A percentile compares a stretch with the other conserved stretches of the same genome.
phyloP scores from a whole-genome alignment of 2,113 vertebrate species.

The Tautogolabrus adspersus region DNA sequence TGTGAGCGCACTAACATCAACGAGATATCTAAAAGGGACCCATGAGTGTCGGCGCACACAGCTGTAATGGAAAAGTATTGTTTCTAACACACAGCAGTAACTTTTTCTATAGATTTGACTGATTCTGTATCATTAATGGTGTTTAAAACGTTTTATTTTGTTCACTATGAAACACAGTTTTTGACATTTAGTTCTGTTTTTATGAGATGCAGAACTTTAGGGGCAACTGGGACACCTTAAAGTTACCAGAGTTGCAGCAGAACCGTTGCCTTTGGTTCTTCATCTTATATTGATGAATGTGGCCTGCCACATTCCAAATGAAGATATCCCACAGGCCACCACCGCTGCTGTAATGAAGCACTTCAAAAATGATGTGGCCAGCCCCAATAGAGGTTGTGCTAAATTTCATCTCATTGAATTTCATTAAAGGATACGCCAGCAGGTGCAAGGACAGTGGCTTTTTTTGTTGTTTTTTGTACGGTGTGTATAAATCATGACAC shows the following conservation, averaged over 20 bases:
- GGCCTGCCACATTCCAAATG: constrained; percentile 67
- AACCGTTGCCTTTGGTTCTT: constrained; percentile 57
- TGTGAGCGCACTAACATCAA: constrained; percentile 31
- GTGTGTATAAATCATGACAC: constrained; percentile 81
- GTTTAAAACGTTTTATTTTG: not conserved
- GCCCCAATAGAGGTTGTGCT: constrained; percentile 78
- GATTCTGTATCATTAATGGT: not conserved
- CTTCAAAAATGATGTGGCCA: constrained; percentile 81
- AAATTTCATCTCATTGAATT: constrained; percentile 85
- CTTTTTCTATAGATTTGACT: constrained; percentile 8
- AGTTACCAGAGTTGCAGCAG: constrained; percentile 25
- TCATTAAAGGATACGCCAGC: constrained; percentile 81
- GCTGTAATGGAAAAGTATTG: constrained; percentile 39
- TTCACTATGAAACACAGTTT: not conserved
- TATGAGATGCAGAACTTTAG: not conserved
- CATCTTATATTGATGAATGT: constrained; percentile 71
- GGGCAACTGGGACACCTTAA: constrained; percentile 24
- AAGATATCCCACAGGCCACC: constrained; percentile 75
- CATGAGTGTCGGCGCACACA: constrained; percentile 38
- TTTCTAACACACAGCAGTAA: constrained; percentile 26
- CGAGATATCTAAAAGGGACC: constrained; percentile 50
- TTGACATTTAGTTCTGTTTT: not conserved
- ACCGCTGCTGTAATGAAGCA: constrained; percentile 81
- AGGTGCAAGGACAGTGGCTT: constrained; percentile 80
- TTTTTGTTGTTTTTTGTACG: constrained; percentile 42